These are phyloP conservation scores for Eidolon helvum DNA, from an alignment of 2,113 vertebrate species.

Conservation along the genomic window DNA sequence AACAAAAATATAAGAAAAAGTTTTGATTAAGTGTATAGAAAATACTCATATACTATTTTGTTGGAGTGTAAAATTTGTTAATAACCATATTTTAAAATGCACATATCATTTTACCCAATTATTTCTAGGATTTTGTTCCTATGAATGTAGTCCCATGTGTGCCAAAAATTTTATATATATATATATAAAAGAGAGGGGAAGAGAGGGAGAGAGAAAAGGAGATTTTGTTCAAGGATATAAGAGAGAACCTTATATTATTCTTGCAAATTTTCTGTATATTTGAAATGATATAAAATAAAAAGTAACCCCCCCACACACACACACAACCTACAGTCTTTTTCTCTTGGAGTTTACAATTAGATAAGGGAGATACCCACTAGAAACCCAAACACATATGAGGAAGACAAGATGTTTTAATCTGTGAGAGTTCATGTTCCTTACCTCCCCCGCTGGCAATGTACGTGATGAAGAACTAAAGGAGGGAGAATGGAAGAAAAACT, in stretches of 20 bases:
- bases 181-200: background rate
- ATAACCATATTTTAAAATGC: background rate
- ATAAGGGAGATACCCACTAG: background rate
- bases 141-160: background rate
- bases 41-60: background rate
- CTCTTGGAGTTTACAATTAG: background rate
- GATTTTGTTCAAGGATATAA: background rate
- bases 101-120: background rate
- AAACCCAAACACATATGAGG: background rate
- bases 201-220: background rate
- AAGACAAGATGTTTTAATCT: background rate
- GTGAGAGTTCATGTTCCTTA: background rate
- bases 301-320: background rate
- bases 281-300: slow-evolving; percentile 35
- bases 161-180: background rate
- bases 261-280: background rate
- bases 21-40: background rate
- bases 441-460: background rate
- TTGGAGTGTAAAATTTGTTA: background rate
- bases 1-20: background rate
- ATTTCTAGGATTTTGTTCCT: background rate
- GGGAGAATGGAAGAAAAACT: background rate
- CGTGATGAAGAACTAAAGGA: background rate
- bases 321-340: background rate
- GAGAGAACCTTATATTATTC: background rate